Base-by-base conservation (phyloP, 2,797 vertebrate species). In the Microcaecilia unicolor region DNA sequence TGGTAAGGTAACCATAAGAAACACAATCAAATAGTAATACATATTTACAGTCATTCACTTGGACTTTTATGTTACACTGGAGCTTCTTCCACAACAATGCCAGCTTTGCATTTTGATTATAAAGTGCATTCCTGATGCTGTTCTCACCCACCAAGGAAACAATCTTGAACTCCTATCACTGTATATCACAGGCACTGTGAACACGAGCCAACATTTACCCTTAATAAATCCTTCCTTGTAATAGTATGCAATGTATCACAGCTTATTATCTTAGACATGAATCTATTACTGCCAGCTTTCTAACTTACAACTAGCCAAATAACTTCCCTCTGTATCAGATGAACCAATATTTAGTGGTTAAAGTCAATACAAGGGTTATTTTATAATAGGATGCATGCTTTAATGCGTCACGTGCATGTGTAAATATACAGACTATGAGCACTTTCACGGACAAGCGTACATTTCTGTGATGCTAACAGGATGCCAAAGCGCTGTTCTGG, bases 321-420 rank as follows among this genome's bases (percentile, higher is more conserved):
- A 44, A 66, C 58, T 34, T 28, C 52, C 49, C 49, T 31, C 22
- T 35, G 21, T 46, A 62, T n/a, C 32, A 40, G n/a, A n/a, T n/a
- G 9, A 3, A 6, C 13, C 51, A 42, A 34, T 7, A 21, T 31
- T 44, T 24, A 15, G 25, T 22, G 34, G 36, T 38, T 47, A 54
- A 38, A n/a, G n/a, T n/a, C n/a, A n/a, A n/a, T n/a, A n/a, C n/a
- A n/a, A n/a, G n/a, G n/a, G n/a, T n/a, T n/a, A n/a, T n/a, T n/a
- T n/a, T n/a, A n/a, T n/a, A n/a, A n/a, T n/a, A n/a, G n/a, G n/a
- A n/a, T n/a, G n/a, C n/a, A n/a, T n/a, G n/a, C n/a, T n/a, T n/a
- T n/a, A n/a, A n/a, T n/a, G n/a, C n/a, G n/a, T n/a, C n/a, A n/a
- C n/a, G n/a, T n/a, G n/a, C n/a, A n/a, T n/a, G n/a, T n/a, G n/a